These are phyloP conservation scores for Gallinago jamesoni DNA, from an alignment of 2,113 vertebrate genomes.

Conservation along the genomic window DNA sequence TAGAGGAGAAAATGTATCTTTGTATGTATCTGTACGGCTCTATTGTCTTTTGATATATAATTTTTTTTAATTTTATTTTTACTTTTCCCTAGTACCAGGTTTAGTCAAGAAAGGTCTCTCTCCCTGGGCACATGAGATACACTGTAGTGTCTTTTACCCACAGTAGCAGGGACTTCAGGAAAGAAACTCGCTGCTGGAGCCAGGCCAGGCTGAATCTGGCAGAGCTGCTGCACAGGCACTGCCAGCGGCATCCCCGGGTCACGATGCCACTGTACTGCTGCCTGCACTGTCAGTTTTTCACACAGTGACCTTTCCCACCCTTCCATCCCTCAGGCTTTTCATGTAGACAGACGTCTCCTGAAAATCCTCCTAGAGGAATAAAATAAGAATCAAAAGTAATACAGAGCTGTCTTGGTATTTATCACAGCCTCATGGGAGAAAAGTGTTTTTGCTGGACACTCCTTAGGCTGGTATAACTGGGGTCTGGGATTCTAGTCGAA, in stretches of 20 bases:
- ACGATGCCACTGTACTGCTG: neutral
- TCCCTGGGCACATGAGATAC: neutral
- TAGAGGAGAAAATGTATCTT: neutral
- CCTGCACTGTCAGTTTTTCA: neutral
- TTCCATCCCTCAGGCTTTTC: neutral
- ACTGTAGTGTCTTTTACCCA: neutral
- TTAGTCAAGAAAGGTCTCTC: neutral
- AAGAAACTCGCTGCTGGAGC: neutral
- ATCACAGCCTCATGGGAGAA: neutral
- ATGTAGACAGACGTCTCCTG: neutral
- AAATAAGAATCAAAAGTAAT: neutral
- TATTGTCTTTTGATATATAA: neutral
- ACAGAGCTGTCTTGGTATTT: neutral
- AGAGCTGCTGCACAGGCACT: neutral
- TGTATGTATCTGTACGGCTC: neutral
- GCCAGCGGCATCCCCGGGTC: neutral
- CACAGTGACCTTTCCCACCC: neutral
- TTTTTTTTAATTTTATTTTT: neutral
- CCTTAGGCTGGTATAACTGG: neutral
- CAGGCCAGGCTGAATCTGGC: neutral
- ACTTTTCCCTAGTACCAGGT: neutral
- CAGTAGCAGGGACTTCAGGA: neutral
- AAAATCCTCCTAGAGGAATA: neutral
- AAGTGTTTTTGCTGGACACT: neutral
- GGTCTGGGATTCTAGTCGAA: neutral